phyloP scores from a whole-genome alignment of 2,797 vertebrate genomes.

The Craterocephalus amniculus region DNA sequence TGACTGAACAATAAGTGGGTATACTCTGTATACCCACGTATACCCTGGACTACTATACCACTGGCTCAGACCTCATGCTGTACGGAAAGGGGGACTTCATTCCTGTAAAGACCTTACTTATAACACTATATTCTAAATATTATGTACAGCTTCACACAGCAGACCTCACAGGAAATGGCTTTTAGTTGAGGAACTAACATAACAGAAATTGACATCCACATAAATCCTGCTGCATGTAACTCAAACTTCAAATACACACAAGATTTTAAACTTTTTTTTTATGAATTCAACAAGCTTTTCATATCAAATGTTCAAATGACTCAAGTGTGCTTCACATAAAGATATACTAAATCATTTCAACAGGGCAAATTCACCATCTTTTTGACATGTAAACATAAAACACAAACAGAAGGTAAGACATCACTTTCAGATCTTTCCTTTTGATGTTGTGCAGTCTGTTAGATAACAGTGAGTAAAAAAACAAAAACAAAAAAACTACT shows the following conservation, averaged over 20 bases:
- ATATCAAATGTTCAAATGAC: slow-evolving; percentile 69
- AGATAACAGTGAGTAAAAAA: slow-evolving; percentile 71
- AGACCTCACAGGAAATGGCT: neutral
- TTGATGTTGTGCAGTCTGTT: slow-evolving; percentile 65
- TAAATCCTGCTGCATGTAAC: neutral
- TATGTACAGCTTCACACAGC: neutral
- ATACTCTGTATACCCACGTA: too few relatives aligned
- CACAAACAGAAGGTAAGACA: slow-evolving; percentile 60
- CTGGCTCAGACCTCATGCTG: too few relatives aligned
- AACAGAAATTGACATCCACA: neutral
- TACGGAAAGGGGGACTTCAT: neutral
- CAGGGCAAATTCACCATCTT: slow-evolving; percentile 47
- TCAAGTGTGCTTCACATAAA: slow-evolving; percentile 59
- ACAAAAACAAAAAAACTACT: slow-evolving; percentile 60
- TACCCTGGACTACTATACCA: too few relatives aligned
- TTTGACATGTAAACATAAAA: slow-evolving; percentile 71
- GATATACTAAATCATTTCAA: slow-evolving; percentile 64
- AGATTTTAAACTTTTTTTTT: too few relatives aligned
- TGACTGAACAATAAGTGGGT: too few relatives aligned
- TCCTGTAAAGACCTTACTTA: neutral
- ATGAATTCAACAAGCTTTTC: slow-evolving; percentile 59
- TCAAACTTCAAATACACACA: too few relatives aligned
- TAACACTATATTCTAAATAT: neutral
- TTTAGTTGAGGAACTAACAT: neutral
- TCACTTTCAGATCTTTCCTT: slow-evolving; percentile 56